phyloP scores from a whole-genome alignment of 2,113 vertebrate species.

The Symphodus melops region DNA sequence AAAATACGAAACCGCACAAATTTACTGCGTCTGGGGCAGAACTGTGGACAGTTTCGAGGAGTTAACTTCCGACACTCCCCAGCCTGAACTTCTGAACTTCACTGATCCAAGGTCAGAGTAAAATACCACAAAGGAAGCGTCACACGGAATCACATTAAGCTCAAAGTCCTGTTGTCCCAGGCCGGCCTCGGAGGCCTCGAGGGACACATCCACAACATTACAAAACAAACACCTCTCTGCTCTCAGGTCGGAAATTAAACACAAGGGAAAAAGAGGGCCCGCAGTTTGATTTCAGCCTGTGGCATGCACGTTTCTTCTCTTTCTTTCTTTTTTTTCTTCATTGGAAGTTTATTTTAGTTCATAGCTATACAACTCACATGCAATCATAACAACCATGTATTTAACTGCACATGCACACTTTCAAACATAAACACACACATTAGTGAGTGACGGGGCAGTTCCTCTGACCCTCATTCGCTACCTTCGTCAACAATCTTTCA shows the following conservation, averaged over 20 bases:
- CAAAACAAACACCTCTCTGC: constrained; percentile 66
- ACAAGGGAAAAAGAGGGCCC: constrained; percentile 45
- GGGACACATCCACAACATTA: constrained; percentile 60
- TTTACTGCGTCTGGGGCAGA: neutral
- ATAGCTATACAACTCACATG: constrained; percentile 31
- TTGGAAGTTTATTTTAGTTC: constrained; percentile 66
- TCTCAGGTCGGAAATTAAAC: constrained; percentile 68
- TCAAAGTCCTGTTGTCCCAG: constrained; percentile 53
- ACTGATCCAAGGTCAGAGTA: constrained; percentile 32
- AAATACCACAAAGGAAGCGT: constrained; percentile 47
- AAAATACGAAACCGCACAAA: too few relatives aligned
- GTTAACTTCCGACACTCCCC: constrained; percentile 13
- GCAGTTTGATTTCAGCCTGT: constrained; percentile 31
- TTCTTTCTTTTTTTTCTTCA: too few relatives aligned
- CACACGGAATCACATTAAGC: constrained; percentile 46
- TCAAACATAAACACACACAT: constrained; percentile 49
- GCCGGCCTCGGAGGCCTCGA: constrained; percentile 43
- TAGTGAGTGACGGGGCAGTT: constrained; percentile 44
- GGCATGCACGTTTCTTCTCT: constrained; percentile 18
- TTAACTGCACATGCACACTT: constrained; percentile 32
- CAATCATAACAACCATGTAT: constrained; percentile 57
- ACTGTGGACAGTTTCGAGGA: constrained; percentile 4
- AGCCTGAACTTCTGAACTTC: constrained; percentile 62
- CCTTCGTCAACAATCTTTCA: neutral
- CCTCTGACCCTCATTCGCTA: constrained; percentile 14